These are phyloP conservation scores for Acleris holmiana DNA, from an alignment of 2,888 invertebrate genomes.

Conservation along the genomic window DNA sequence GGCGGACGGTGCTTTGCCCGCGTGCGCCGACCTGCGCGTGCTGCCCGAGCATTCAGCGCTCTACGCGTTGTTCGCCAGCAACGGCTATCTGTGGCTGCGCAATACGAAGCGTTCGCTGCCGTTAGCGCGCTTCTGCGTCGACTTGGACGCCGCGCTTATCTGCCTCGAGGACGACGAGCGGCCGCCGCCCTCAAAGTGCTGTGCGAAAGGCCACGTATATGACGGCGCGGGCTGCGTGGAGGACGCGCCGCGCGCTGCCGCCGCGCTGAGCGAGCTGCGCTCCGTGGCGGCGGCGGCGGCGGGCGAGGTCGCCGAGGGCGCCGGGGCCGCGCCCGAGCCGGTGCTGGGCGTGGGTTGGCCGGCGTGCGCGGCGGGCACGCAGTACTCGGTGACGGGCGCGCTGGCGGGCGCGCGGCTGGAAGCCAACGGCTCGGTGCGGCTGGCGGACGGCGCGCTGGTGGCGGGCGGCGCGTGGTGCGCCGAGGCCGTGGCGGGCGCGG, in stretches of 20 bases:
- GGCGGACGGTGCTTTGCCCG: constrained; percentile 65
- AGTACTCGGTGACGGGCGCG: constrained; percentile 85
- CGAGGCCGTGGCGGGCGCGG: constrained; percentile 77
- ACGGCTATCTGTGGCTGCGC: constrained; percentile 86
- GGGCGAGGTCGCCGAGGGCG: constrained; percentile 62
- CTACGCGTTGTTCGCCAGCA: constrained; percentile 85
- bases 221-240: constrained; percentile 80
- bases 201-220: constrained; percentile 87
- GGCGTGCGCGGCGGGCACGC: constrained; percentile 73
- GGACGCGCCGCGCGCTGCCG: constrained; percentile 53
- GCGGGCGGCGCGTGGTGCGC: constrained; percentile 59
- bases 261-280: constrained; percentile 63
- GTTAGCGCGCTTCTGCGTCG: constrained; percentile 87
- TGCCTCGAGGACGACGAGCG: constrained; percentile 79
- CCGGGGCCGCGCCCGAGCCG: constrained; percentile 45
- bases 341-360: constrained; percentile 82
- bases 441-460: constrained; percentile 66
- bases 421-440: constrained; percentile 81
- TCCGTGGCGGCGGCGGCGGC: constrained; percentile 54
- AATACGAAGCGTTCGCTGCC: constrained; percentile 72
- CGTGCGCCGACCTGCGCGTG: constrained; percentile 59
- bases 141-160: constrained; percentile 86
- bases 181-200: constrained; percentile 86
- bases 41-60: constrained; percentile 68
- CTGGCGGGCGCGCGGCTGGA: constrained; percentile 78